Evolutionary conservation across 2,888 invertebrate species (phyloP).

Genomic region (Ypsolopha scabrella): DNA sequence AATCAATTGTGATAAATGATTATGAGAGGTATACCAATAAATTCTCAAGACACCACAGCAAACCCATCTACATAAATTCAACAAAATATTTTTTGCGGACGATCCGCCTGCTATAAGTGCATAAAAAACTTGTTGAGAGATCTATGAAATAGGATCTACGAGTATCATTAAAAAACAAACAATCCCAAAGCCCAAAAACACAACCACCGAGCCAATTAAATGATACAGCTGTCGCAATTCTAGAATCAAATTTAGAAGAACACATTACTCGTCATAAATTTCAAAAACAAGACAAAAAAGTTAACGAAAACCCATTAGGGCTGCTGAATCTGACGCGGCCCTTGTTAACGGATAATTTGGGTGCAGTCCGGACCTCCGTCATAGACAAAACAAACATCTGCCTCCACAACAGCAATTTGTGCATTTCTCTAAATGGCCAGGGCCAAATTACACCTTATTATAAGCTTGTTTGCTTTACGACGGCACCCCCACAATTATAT

Average conservation of each 20-base stretch:
- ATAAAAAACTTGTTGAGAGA: background rate
- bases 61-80: too few species aligned
- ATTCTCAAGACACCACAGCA: too few species aligned
- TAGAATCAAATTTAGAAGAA: conserved; percentile 48
- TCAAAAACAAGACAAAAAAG: conserved; percentile 60
- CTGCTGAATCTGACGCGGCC: conserved; percentile 70
- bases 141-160: too few species aligned
- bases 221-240: conserved; percentile 51
- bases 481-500: conserved; percentile 67
- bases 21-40: too few species aligned
- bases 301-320: conserved; percentile 69
- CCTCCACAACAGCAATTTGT: conserved; percentile 55
- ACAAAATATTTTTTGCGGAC: too few species aligned
- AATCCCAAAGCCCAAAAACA: background rate
- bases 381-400: conserved; percentile 71
- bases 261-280: conserved; percentile 61
- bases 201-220: conserved; percentile 40
- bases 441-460: conserved; percentile 70
- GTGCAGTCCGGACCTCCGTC: conserved; percentile 60
- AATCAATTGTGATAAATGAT: too few species aligned
- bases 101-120: background rate
- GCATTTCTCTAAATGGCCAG: conserved; percentile 70
- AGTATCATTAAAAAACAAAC: background rate
- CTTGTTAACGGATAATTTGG: conserved; percentile 69
- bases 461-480: conserved; percentile 71